phyloP scores from a whole-genome alignment of 2,797 vertebrate genomes.

The Taeniopygia guttata region DNA sequence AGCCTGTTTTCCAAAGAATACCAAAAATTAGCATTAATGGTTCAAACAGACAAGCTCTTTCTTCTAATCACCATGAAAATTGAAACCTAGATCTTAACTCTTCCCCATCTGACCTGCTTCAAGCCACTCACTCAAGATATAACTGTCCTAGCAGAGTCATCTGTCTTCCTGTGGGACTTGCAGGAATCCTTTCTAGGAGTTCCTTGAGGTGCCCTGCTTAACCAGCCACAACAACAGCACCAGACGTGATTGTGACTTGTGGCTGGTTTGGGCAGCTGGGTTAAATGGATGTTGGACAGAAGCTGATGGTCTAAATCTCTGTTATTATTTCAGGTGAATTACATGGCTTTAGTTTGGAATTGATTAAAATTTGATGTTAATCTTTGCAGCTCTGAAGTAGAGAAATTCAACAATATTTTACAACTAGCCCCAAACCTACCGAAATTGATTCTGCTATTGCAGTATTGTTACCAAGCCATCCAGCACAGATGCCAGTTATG shows the following conservation, averaged over 20 bases:
- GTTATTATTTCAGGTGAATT: background rate
- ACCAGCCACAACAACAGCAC: background rate
- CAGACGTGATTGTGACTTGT: background rate
- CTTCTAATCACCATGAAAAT: background rate
- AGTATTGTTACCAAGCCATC: background rate
- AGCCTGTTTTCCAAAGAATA: background rate
- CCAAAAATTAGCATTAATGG: background rate
- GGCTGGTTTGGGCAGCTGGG: background rate
- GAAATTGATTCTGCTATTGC: background rate
- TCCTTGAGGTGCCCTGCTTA: background rate
- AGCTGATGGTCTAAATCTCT: background rate
- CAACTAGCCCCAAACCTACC: background rate
- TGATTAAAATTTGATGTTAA: background rate
- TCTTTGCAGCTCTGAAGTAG: background rate
- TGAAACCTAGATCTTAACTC: constrained; percentile 1
- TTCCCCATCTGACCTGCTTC: constrained; percentile 4
- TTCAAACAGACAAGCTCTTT: background rate
- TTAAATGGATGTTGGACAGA: background rate
- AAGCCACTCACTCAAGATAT: background rate
- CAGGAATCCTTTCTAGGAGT: background rate
- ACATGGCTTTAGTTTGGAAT: background rate
- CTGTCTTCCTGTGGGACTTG: background rate
- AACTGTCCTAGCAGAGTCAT: background rate
- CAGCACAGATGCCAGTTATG: background rate
- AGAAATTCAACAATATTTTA: background rate